phyloP scores from a whole-genome alignment of 2,113 vertebrate genomes.

The Coracopsis vasa region DNA sequence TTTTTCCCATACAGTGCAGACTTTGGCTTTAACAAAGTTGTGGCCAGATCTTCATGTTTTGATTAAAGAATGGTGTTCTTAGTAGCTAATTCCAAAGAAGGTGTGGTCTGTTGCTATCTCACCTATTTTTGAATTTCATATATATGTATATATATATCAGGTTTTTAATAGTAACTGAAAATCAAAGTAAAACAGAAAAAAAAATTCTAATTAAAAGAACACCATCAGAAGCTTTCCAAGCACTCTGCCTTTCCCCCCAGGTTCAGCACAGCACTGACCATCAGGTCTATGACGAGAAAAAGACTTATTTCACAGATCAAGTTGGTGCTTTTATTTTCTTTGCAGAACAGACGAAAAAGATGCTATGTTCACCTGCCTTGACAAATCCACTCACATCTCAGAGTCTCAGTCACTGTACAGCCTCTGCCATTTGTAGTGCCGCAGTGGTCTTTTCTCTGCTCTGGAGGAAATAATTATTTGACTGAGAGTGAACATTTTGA shows the following conservation, averaged over 20 bases:
- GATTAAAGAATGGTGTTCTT: background rate
- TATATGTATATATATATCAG: no score
- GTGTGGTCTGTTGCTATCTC: background rate
- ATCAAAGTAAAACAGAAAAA: background rate
- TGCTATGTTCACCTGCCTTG: accelerated
- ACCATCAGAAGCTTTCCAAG: background rate
- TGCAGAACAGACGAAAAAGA: background rate
- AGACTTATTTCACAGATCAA: background rate
- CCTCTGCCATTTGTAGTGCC: background rate
- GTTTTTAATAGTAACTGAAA: background rate
- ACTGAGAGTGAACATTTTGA: background rate
- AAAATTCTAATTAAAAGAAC: background rate
- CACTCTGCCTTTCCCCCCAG: accelerated
- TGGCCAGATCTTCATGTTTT: background rate
- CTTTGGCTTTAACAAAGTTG: background rate
- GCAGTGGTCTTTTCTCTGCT: background rate
- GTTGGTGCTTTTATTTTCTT: background rate
- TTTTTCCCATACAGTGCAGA: background rate
- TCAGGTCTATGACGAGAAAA: background rate
- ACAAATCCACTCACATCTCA: background rate
- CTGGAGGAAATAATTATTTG: background rate
- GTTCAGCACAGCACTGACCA: background rate
- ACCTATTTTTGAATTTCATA: background rate
- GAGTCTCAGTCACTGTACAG: background rate
- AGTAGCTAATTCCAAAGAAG: background rate